Evolutionary conservation across 1,140 invertebrate species (phyloP).

Genomic region (Lasioglossum baleicum): DNA sequence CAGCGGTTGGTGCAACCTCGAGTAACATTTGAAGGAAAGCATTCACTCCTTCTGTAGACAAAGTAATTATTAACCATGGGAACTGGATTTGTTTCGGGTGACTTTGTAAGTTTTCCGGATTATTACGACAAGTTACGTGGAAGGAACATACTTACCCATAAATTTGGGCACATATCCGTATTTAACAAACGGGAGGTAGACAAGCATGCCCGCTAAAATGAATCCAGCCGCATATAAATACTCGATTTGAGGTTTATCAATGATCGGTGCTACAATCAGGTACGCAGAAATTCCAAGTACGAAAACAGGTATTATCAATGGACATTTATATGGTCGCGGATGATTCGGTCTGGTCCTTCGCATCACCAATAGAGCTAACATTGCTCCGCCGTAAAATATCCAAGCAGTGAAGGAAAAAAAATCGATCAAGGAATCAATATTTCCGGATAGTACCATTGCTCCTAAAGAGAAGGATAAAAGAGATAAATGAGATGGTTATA

Average conservation of each 20-base stretch:
- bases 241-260: slow-evolving; percentile 93
- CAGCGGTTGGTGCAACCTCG: slow-evolving; percentile 93
- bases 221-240: slow-evolving; percentile 95
- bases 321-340: slow-evolving; percentile 93
- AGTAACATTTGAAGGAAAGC: slow-evolving; percentile 93
- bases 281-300: slow-evolving; percentile 94
- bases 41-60: slow-evolving; percentile 90
- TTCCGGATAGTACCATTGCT: slow-evolving; percentile 92
- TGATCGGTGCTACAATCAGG: slow-evolving; percentile 95
- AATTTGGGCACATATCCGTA: slow-evolving; percentile 89
- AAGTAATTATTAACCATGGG: no score
- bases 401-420: slow-evolving; percentile 97
- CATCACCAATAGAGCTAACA: slow-evolving; percentile 93
- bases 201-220: slow-evolving; percentile 91
- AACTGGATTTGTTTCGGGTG: no score
- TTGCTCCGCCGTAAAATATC: slow-evolving; percentile 96
- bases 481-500: no score
- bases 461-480: no score
- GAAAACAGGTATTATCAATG: slow-evolving; percentile 93
- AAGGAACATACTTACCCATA: slow-evolving; percentile 91
- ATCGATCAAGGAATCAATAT: slow-evolving; percentile 94
- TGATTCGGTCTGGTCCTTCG: slow-evolving; percentile 92
- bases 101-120: no score
- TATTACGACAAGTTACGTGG: no score
- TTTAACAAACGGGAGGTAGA: slow-evolving; percentile 96